Evolutionary conservation across 1,140 invertebrate species (phyloP), one percentile per base, ranked within the genome.

Genomic region (Coptotermes formosanus): DNA sequence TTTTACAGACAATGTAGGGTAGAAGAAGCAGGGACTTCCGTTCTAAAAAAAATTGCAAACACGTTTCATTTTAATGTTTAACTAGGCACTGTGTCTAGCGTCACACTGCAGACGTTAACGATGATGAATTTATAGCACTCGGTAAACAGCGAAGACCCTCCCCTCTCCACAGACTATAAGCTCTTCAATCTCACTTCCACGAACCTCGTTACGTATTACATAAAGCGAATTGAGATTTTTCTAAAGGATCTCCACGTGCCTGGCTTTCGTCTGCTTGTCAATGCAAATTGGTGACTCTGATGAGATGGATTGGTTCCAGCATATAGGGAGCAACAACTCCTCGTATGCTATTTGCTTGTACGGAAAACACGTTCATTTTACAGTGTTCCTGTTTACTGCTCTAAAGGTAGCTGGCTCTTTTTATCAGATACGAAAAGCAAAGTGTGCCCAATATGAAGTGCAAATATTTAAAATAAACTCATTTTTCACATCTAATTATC

Each of bases 141-240:
- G 64, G 64, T 75, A 75, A 75, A 75, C 64, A 75, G 25, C 11
- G 64, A 75, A 75, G n/a, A 8, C 64, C 8, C n/a, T 14, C 64
- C 25, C 64, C 7, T 16, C 64, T 12, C 64, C n/a, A n/a, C 25
- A 16, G 1, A 11, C 64, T 14, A 7, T 9, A 30, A 30, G 25
- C 64, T 75, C 64, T 75, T 75, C 64, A 75, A 75, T 75, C 64
- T 75, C 64, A 75, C 64, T 75, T 75, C 64, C 64, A 75, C 11
- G 6, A 30, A 8, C 64, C 25, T 75, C 64, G 64, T 75, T 75
- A 75, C n/a, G n/a, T 75, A 75, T n/a, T 75, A 75, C n/a, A 75
- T 75, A 75, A 30, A 75, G 64, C 25, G 64, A 75, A 75, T 25
- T 75, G 64, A 75, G 64, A 75, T 75, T 75, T 75, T 75, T 75